phyloP scores from a whole-genome alignment of 2,113 vertebrate genomes.

The Brachirus orientalis region DNA sequence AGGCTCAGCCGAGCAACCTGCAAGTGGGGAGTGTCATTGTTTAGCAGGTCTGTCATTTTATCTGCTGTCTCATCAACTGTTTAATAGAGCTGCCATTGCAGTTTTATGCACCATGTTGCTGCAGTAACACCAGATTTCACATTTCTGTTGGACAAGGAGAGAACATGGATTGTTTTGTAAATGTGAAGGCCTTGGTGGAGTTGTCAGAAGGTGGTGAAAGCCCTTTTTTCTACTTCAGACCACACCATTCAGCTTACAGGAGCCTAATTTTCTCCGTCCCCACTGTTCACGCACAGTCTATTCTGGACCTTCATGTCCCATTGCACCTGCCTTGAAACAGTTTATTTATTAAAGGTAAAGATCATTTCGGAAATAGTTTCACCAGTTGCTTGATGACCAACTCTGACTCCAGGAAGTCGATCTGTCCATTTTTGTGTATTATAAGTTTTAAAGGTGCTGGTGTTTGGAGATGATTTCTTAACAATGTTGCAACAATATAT shows the following conservation, averaged over 20 bases:
- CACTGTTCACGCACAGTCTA: constrained; percentile 15
- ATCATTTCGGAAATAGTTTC: constrained; percentile 1
- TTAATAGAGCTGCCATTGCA: constrained; percentile 6
- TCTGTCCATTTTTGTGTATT: background rate
- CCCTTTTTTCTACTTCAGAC: constrained; percentile 44
- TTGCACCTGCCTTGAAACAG: constrained; percentile 48
- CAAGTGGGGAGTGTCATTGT: constrained; percentile 39
- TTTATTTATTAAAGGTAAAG: constrained; percentile 22
- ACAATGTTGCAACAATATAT: too few relatives aligned
- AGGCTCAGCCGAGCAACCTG: constrained; percentile 37
- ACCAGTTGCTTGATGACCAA: background rate
- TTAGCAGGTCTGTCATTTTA: constrained; percentile 22
- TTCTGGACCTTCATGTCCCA: constrained; percentile 28
- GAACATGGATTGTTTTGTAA: constrained; percentile 27
- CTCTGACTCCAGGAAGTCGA: background rate
- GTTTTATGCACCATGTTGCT: constrained; percentile 12
- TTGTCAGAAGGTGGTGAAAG: constrained; percentile 40
- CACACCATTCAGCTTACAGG: constrained; percentile 65
- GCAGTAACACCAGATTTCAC: background rate
- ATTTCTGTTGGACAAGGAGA: constrained; percentile 1
- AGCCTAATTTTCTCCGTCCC: constrained; percentile 48
- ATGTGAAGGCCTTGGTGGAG: constrained; percentile 37
- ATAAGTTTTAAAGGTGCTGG: background rate
- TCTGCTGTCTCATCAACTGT: constrained; percentile 21
- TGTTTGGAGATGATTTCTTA: too few relatives aligned